Base-by-base conservation (phyloP, 1,140 invertebrate species). In the Temnothorax longispinosus region DNA sequence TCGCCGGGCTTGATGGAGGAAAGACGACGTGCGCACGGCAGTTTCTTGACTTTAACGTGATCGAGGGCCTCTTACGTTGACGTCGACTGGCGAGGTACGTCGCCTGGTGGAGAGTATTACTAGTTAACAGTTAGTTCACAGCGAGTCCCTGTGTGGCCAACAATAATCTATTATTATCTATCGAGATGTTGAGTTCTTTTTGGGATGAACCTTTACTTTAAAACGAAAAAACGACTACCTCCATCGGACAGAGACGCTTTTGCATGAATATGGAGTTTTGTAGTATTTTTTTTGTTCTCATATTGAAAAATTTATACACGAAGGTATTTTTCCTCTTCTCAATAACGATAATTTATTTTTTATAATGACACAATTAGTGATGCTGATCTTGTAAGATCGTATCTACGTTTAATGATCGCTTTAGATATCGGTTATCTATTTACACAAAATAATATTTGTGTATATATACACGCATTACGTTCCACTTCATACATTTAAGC, bases 1-100 rank as follows among this genome's bases (percentile, higher is more conserved):
- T 78, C 27, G 38, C 74, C 75, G 86, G 87, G 88, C 87, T 90
- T 91, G 92, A 88, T 84, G 65, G 65, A 80, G 13, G 52, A 41
- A 89, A 54, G 62, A 60, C 72, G 72, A 85, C 76, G 56, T 75
- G 58, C 86, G 86, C 76, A 82, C 82, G 62, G 67, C 81, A 27
- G 86, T 91, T 88, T 82, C 92, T 91, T 87, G 88, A 90, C 89
- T 91, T 90, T 82, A 92, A 92, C 90, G 89, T 93, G 93, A 93
- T 93, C 87, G 92, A 93, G 92, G 35, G 72, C 67, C 91, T 93
- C 92, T 93, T 88, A 78, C 64, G 15, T 56, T 78, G 89, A 90
- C 85, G 89, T 86, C 15, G 32, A 80, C 58, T 85, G 78, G 78
- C 77, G 32, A 88, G 81, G 72, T 54, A 88, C n/a, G 54, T 41